Percentiles rank a stretch among this genome's conserved stretches.
phyloP scores from a whole-genome alignment of 2,113 vertebrate species.

The Lota lota region DNA sequence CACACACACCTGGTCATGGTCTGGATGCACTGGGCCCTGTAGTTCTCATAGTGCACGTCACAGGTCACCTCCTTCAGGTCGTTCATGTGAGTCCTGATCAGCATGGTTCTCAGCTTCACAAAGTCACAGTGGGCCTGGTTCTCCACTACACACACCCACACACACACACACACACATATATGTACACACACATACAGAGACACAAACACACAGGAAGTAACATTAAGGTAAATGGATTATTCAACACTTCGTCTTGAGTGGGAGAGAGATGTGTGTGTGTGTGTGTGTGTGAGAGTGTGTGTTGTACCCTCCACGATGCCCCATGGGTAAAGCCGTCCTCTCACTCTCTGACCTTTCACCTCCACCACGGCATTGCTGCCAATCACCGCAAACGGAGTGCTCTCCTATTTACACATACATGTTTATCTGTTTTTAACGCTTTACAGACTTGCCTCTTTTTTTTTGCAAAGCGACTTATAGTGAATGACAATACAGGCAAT shows the following conservation, averaged over 20 bases:
- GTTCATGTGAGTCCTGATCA: constrained; percentile 71
- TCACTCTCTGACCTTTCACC: constrained; percentile 60
- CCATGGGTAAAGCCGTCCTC: constrained; percentile 71
- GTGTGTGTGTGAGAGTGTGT: no score
- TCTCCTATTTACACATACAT: constrained; percentile 49
- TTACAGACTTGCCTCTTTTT: no score
- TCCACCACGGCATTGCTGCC: constrained; percentile 71
- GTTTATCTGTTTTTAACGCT: background rate
- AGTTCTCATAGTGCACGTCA: constrained; percentile 71
- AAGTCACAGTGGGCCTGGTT: constrained; percentile 72
- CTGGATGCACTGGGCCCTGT: constrained; percentile 68
- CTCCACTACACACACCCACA: constrained; percentile 52
- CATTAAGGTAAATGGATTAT: background rate
- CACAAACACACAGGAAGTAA: background rate
- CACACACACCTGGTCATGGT: constrained; percentile 59
- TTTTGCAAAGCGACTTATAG: no score
- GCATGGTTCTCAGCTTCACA: constrained; percentile 68
- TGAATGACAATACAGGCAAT: no score
- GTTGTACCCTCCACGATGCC: constrained; percentile 69
- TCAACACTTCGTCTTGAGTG: background rate
- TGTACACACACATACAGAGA: background rate
- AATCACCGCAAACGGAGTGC: constrained; percentile 70
- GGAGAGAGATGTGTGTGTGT: background rate
- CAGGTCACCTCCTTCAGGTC: constrained; percentile 72
- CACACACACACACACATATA: background rate